Evolutionary conservation across 2,888 invertebrate species (phyloP).

Genomic region (Drosophila subquinaria): DNA sequence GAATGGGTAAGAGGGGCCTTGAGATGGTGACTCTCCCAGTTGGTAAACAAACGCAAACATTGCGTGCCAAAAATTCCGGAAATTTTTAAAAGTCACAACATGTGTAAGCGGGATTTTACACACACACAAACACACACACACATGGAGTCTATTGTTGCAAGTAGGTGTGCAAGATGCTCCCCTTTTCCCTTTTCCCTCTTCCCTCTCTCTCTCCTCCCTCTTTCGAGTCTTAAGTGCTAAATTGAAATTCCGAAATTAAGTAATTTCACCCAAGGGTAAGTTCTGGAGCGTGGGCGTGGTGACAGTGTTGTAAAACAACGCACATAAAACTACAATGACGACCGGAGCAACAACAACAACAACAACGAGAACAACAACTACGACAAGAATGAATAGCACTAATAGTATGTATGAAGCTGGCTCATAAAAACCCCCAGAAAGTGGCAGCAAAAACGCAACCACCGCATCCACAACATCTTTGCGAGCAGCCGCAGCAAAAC

Average conservation of each 20-base stretch:
- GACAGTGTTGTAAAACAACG: constrained; percentile 64
- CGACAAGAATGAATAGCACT: constrained; percentile 63
- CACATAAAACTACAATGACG: constrained; percentile 68
- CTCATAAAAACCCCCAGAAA: constrained; percentile 51
- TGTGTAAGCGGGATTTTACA: constrained; percentile 75
- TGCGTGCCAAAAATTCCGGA: constrained; percentile 82
- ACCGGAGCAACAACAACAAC: constrained; percentile 7
- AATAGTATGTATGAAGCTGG: constrained; percentile 60
- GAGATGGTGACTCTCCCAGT: constrained; percentile 21
- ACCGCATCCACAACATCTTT: constrained; percentile 31
- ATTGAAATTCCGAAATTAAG: constrained; percentile 82
- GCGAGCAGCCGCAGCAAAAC: constrained; percentile 59
- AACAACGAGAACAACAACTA: constrained; percentile 40
- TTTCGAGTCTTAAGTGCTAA: constrained; percentile 74
- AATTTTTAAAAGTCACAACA: constrained; percentile 81
- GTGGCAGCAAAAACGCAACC: constrained; percentile 26
- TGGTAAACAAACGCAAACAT: constrained; percentile 77
- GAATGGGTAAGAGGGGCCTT: not conserved
- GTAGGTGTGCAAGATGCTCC: constrained; percentile 20
- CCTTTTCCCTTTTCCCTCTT: too few relatives aligned
- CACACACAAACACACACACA: constrained; percentile 38
- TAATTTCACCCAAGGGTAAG: constrained; percentile 76
- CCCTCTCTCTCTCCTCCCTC: too few relatives aligned
- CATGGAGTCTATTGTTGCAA: constrained; percentile 29
- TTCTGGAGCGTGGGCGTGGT: constrained; percentile 48